A percentile compares a stretch with the other conserved stretches of the same genome.
Conservation (phyloP, 2,113 vertebrate species). For the Rhagologus leucostigma region DNA sequence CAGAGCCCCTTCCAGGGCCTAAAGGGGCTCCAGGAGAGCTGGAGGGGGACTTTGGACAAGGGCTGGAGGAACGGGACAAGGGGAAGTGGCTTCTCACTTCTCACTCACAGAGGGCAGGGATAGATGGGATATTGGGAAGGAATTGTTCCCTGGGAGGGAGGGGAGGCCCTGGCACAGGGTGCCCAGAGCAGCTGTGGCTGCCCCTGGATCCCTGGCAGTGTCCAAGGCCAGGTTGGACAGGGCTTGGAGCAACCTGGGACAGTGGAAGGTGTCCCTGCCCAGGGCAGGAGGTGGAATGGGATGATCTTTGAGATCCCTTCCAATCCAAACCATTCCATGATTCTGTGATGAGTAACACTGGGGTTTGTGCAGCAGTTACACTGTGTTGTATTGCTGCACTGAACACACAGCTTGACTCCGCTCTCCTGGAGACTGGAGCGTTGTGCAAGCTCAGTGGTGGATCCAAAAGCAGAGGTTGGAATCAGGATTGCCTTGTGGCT, state of each 20-base stretch:
- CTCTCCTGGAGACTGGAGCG: neutral
- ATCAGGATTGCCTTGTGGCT: neutral
- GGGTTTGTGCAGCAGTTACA: neutral
- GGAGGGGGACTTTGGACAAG: neutral
- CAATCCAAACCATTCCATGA: neutral
- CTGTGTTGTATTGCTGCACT: rapidly evolving
- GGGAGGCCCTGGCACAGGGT: neutral
- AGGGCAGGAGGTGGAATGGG: rapidly evolving
- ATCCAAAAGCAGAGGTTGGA: neutral
- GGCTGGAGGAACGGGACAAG: rapidly evolving
- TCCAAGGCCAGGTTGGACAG: rapidly evolving
- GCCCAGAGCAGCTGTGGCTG: neutral
- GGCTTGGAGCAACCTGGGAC: rapidly evolving
- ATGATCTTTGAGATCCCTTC: neutral
- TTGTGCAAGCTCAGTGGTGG: neutral
- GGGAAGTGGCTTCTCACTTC: neutral
- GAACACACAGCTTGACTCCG: no score
- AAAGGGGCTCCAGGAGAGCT: neutral
- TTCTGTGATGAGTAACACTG: rapidly evolving
- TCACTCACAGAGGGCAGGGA: neutral
- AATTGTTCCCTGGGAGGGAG: neutral
- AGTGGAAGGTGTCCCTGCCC: neutral
- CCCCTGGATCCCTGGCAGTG: neutral
- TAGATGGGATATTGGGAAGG: neutral
- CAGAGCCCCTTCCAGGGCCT: neutral